Evolutionary conservation across 2,113 vertebrate genomes (phyloP).

Genomic region (Casuarius casuarius): DNA sequence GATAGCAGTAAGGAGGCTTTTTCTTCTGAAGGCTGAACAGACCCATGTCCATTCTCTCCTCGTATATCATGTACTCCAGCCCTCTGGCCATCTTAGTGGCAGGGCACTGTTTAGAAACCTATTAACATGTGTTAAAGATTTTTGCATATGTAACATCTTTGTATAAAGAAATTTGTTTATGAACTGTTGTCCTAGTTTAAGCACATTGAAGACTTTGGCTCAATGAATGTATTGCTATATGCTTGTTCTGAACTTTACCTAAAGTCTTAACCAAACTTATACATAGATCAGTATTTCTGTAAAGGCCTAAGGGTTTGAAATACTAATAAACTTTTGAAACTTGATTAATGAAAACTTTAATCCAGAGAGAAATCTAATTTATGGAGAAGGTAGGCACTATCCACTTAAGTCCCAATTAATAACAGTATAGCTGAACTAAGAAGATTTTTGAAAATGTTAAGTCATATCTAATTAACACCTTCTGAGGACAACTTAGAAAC

Average conservation of each 20-base stretch:
- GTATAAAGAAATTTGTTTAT: neutral
- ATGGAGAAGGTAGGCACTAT: neutral
- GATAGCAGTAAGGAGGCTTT: neutral
- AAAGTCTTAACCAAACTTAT: neutral
- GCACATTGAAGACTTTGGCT: neutral
- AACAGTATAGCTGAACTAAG: neutral
- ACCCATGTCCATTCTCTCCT: neutral
- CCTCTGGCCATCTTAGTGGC: neutral
- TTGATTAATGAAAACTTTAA: neutral
- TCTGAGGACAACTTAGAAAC: neutral
- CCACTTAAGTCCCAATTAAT: neutral
- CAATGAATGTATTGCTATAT: neutral
- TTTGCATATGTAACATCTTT: neutral
- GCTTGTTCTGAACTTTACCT: neutral
- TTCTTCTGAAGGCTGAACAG: neutral
- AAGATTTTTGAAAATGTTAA: slow-evolving; percentile 33
- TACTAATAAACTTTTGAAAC: neutral
- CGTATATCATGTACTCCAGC: neutral
- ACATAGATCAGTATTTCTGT: neutral
- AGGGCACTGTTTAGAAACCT: neutral
- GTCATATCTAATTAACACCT: slow-evolving; percentile 1
- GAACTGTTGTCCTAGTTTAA: neutral
- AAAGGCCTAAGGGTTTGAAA: neutral
- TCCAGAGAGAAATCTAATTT: neutral
- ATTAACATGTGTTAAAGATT: neutral